Evolutionary conservation across 2,113 vertebrate genomes (phyloP), one percentile per base, ranked within the genome.

Genomic region (Heterotis niloticus): DNA sequence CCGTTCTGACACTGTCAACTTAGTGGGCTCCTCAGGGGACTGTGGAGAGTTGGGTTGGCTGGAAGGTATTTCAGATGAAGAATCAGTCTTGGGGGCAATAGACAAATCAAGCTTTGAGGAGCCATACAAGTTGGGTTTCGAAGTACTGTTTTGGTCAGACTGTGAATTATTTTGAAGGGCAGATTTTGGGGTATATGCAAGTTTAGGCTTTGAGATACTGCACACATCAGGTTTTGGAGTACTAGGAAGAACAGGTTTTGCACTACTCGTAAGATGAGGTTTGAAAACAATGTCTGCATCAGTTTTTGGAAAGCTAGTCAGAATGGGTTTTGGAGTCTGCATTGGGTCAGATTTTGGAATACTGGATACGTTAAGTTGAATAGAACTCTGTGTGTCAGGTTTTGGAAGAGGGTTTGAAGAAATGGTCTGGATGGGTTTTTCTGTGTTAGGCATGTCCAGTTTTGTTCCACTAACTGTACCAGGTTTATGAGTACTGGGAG

Each of bases 281-380:
- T 84, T 28, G 54, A 81, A 12, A 54, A 24, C 75, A 57, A 26
- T 20, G 14, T n/a, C n/a, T n/a, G n/a, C n/a, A n/a, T n/a, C n/a
- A n/a, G n/a, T n/a, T n/a, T n/a, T n/a, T n/a, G n/a, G n/a, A n/a
- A n/a, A n/a, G n/a, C n/a, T n/a, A n/a, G 28, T 26, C 23, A 51
- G 67, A 44, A 44, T 65, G 20, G 67, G 64, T 26, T 20, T 59
- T 12, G 4, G 57, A 23, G 12, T 75, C 4, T 59, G 77, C 1
- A 67, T 69, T 72, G 84, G 34, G 10, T 51, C 82, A 5, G 64
- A 64, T 81, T 80, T 83, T 26, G 83, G 34, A 16, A 28, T 62
- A 13, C 80, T 65, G 67, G 56, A 4, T 51, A 66, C 20, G 54
- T 51, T 73, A 10, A 65, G 29, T 66, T 79, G 66, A 79, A 76